A percentile compares a stretch with the other conserved stretches of the same genome.
Conservation (phyloP, 2,797 vertebrate species). For the Lepilemur septentrionalis region DNA sequence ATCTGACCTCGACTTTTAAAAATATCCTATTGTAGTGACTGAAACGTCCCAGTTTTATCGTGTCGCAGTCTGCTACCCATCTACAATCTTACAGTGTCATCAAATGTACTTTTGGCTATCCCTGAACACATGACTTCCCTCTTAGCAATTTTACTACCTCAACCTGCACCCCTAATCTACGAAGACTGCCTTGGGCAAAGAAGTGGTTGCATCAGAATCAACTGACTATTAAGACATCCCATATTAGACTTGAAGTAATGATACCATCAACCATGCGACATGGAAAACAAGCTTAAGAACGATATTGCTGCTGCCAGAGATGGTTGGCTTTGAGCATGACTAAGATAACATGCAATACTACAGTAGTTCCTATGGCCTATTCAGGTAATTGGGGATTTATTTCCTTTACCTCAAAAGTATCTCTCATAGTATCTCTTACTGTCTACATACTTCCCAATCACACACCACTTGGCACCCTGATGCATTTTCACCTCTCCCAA, state of each 20-base stretch:
- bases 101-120: not conserved
- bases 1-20: not conserved
- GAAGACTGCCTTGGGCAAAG: not conserved
- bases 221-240: not conserved
- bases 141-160: not conserved
- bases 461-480: not conserved
- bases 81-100: not conserved
- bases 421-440: not conserved
- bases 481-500: not conserved
- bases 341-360: not conserved
- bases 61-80: not conserved
- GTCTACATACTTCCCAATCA: not conserved
- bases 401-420: not conserved
- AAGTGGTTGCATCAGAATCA: not conserved
- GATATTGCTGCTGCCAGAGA: not conserved
- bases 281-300: conserved; percentile 20
- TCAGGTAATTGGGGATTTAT: not conserved
- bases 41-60: not conserved
- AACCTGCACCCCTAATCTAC: not conserved
- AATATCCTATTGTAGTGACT: not conserved
- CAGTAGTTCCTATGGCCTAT: not conserved
- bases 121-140: not conserved
- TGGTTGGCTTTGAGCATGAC: not conserved
- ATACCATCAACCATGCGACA: not conserved
- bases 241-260: not conserved